Evolutionary conservation across 2,113 vertebrate species (phyloP), one percentile per base, ranked within the genome.

Genomic region (Erythrocebus patas): DNA sequence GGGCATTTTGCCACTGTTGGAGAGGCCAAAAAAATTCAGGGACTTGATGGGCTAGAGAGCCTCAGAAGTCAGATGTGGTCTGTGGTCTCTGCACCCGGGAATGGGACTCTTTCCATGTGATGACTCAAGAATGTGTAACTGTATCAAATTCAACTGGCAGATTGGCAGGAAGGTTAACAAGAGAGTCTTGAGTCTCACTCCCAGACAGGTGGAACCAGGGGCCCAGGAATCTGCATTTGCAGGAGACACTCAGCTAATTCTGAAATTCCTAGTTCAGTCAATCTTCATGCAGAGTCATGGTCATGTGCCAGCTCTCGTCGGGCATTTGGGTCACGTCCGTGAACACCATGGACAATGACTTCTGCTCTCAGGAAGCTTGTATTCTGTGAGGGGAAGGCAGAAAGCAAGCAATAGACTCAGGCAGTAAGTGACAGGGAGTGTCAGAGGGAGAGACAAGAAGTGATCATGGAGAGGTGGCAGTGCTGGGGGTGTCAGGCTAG

Each of bases 101-200:
- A 4, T 12, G 6, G 0, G 0, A 9, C 87, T 6, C 5, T 10
- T 50, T 35, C n/a, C 23, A 5, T 3, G 57, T 18, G 6, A 12
- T 8, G n/a, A 7, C 38, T 17, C 22, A 25, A 12, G 12, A 11
- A 59, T 10, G 43, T 8, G 52, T 57, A 1, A 61, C 57, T 11
- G 38, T 48, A 3, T 70, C 57, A n/a, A 32, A 52, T 38, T 6
- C 64, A 38, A 3, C 18, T 23, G 9, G 6, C 12, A 22, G 13
- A 40, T 72, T 20, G n/a, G 1, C 0, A 8, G 32, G 11, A 38
- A 16, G 38, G 17, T 20, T 48, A 32, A 81, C 18, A 23, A 57
- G 30, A 48, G 18, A 12, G 30, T 43, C 48, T 70, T 1, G 10
- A 78, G 22, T 4, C 6, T 18, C 18, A 10, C 0, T 25, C 22